Evolutionary conservation across 1,140 invertebrate genomes (phyloP), one percentile per base, ranked within the genome.

Genomic region (Eupristina koningsbergeri): DNA sequence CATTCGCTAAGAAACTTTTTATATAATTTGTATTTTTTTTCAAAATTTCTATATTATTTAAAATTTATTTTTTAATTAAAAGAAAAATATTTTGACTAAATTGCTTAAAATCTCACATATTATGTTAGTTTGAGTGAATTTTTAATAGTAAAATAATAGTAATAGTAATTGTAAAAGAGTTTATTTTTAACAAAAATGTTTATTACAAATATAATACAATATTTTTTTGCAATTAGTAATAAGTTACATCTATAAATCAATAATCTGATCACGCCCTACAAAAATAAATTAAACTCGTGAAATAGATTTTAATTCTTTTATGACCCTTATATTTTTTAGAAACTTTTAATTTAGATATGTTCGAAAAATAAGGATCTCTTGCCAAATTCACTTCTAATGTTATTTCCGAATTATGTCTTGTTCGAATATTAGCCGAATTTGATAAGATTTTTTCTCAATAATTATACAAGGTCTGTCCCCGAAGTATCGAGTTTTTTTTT

Each of bases 41-140:
- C 26, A 22, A 58, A 26, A 1, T 45, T 45, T 45, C 36, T 36
- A 17, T 67, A 1, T 67, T n/a, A 34, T 61, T 26, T 76, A 13
- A 36, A 61, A 0, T 58, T 76, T 2, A 17, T 58, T 31, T 58
- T 26, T 36, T 34, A 63, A 78, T 63, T 78, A 1, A 64, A 15
- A 78, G 29, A n/a, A 64, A 41, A 64, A 41, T 15, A 75, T 34
- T 78, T 41, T 41, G 45, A 63, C 58, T 29, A 63, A 77, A 63
- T 0, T 29, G 41, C 41, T 29, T 29, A 15, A 78, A 22, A 63
- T 41, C 58, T 78, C 71, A 9, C 19, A 19, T 11, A 75, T 75
- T 6, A 75, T 15, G 17, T 41, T 34, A 75, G 39, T 50, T 0
- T 34, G 3, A 75, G 41, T 53, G 17, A 75, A 15, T 50, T 50